Conservation (phyloP, 2,888 invertebrate species). For the Caenorhabditis zanzibari region DNA sequence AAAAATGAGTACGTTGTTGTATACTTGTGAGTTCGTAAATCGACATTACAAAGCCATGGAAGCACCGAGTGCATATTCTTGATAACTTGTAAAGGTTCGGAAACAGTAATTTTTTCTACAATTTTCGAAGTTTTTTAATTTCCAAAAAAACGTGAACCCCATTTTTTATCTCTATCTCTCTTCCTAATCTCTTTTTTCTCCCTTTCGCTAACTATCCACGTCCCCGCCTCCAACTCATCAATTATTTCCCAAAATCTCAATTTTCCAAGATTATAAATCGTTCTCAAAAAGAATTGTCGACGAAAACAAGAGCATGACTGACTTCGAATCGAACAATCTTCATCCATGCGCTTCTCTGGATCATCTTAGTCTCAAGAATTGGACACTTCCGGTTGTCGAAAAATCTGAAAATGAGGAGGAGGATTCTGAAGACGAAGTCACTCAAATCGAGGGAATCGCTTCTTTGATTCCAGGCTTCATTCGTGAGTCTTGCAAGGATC, state of each 20-base stretch:
- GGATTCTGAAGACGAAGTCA: no score
- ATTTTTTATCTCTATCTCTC: no score
- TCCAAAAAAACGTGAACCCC: no score
- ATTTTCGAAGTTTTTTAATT: no score
- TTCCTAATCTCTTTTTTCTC: not conserved
- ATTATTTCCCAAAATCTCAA: not conserved
- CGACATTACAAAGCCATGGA: no score
- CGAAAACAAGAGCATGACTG: constrained; percentile 11
- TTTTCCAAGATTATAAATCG: constrained; percentile 8
- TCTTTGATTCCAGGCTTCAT: constrained; percentile 20
- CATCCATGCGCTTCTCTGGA: not conserved
- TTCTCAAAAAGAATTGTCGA: constrained; percentile 16
- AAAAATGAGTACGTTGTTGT: no score
- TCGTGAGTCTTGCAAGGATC: constrained; percentile 4
- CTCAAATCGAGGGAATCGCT: not conserved
- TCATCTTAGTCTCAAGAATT: not conserved
- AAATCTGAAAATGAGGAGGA: no score
- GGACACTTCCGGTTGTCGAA: not conserved
- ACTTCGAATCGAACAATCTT: constrained; percentile 30
- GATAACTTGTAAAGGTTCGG: no score
- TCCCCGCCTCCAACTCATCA: not conserved
- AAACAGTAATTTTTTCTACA: no score
- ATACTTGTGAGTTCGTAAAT: no score
- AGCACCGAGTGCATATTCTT: no score
- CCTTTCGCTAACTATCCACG: not conserved